phyloP scores from a whole-genome alignment of 2,797 vertebrate species.

The Lepilemur septentrionalis region DNA sequence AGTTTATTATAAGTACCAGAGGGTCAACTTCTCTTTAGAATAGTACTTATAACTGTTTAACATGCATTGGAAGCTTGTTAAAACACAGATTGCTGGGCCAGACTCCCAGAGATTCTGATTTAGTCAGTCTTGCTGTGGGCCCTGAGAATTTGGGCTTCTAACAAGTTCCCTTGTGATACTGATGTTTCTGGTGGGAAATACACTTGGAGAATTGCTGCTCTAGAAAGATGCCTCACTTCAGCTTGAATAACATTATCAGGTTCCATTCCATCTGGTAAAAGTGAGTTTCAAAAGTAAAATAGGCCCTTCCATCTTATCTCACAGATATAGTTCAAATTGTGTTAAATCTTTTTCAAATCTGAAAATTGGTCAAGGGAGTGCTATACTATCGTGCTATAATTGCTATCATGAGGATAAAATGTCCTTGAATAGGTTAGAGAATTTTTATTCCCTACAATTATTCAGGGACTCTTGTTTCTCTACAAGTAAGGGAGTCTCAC shows the following conservation, averaged over 20 bases:
- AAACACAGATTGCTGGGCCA: neutral
- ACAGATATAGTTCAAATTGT: neutral
- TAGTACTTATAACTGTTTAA: neutral
- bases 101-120: neutral
- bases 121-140: neutral
- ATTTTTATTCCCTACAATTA: neutral
- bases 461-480: neutral
- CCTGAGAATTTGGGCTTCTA: neutral
- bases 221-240: neutral
- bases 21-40: neutral
- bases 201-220: neutral
- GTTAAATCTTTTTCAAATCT: neutral
- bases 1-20: neutral
- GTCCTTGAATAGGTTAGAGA: neutral
- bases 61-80: neutral
- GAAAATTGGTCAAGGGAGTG: neutral
- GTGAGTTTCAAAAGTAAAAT: slow-evolving; percentile 22
- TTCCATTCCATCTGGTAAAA: neutral
- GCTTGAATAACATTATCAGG: neutral
- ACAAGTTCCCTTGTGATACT: neutral
- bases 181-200: neutral
- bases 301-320: neutral
- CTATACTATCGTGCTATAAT: neutral
- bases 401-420: neutral
- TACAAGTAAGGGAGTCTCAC: neutral